Base-by-base conservation (phyloP, 2,888 invertebrate genomes). In the Neoitamus cyanurus region DNA sequence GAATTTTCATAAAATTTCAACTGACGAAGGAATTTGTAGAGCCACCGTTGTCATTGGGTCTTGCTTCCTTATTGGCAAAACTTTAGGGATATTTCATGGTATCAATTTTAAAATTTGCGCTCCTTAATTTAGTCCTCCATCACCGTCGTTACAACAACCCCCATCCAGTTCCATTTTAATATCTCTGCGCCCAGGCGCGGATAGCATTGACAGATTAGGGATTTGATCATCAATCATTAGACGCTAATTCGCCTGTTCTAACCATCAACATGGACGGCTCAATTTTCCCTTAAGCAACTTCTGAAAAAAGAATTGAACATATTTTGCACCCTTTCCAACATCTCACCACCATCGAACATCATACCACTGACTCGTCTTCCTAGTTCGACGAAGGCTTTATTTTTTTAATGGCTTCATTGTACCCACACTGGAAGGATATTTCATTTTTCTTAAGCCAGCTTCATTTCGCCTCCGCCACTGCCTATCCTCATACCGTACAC, bases 141-240 rank as follows among this genome's bases (percentile, higher is more conserved):
- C 42, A 42, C 42, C 42, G n/a, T n/a, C 42, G n/a, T 42, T 42
- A 42, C n/a, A 5, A n/a, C n/a, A n/a, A 42, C 13, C 6, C 13
- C 13, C 42, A n/a, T n/a, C 37, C 42, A 42, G n/a, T 42, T 42
- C 42, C 13, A 30, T 30, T 69, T 48, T 70, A 30, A 31, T 70
- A 70, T 13, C 13, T 7, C 30, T 25, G 31, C 13, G 31, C 70
- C 6, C 31, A 70, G 13, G 30, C 13, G 30, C 31, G 30, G 31
- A 70, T 70, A 58, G 58, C 20, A 73, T 36, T 73, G 73, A 73
- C 73, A 73, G 73, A 73, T 73, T 73, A 73, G 34, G 73, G 73
- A 73, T 73, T 36, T 36, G 36, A 36, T 73, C 31, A 73, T 73
- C 73, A 73, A 73, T 73, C 73, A 73, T 34, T 73, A 20, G 36